Conservation (phyloP, 1,140 invertebrate genomes). For the Delia radicum region DNA sequence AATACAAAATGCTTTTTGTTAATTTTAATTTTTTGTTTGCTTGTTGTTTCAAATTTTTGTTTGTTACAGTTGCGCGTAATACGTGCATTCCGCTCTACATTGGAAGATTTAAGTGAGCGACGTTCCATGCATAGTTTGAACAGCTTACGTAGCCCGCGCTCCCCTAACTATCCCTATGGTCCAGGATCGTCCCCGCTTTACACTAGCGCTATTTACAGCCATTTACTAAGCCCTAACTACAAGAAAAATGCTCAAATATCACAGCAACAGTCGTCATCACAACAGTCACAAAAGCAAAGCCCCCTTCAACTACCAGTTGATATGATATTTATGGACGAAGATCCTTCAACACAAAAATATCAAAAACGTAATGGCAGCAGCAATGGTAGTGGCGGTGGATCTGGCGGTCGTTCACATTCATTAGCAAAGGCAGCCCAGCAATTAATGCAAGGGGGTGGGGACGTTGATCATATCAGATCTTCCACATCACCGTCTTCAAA, state of each 20-base stretch:
- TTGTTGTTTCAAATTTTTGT: constrained; percentile 59
- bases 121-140: constrained; percentile 96
- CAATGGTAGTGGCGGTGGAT: constrained; percentile 34
- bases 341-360: constrained; percentile 56
- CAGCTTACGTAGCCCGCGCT: constrained; percentile 88
- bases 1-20: constrained; percentile 35
- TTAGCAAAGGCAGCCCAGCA: not conserved
- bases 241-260: constrained; percentile 27
- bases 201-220: constrained; percentile 47
- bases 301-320: constrained; percentile 64
- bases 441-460: no score
- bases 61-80: constrained; percentile 99
- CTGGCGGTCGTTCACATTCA: no score
- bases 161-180: constrained; percentile 29
- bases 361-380: constrained; percentile 34
- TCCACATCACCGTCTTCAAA: no score
- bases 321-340: constrained; percentile 91
- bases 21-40: constrained; percentile 47
- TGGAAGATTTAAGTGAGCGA: constrained; percentile 99
- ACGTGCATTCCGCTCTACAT: constrained; percentile 98
- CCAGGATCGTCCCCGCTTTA: constrained; percentile 37
- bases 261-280: constrained; percentile 28
- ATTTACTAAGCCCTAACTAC: constrained; percentile 45
- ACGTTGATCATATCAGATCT: no score
- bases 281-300: constrained; percentile 33